Conservation (phyloP, 1,140 invertebrate genomes). For the Hormaphis cornu region DNA sequence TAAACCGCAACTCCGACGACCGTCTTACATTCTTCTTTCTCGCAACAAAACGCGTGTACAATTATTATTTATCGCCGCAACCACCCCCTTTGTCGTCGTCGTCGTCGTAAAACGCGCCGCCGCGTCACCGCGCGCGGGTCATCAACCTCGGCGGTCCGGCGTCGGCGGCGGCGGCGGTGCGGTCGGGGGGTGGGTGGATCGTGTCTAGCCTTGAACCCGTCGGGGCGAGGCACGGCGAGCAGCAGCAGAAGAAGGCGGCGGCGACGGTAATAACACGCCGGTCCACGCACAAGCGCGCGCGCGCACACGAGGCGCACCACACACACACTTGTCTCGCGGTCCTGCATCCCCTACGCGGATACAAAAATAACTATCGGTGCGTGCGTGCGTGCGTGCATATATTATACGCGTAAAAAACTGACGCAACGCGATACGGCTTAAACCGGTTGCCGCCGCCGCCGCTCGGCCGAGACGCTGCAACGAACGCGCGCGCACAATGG, state of each 20-base stretch:
- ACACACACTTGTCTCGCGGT: background rate
- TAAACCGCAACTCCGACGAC: too few species aligned
- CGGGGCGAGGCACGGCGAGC: background rate
- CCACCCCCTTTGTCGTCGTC: background rate
- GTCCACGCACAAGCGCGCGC: background rate
- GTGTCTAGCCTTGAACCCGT: constrained; percentile 25
- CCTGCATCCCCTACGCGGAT: constrained; percentile 1
- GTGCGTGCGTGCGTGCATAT: background rate
- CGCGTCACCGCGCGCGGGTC: background rate
- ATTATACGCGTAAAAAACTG: constrained; percentile 8
- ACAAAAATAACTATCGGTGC: background rate
- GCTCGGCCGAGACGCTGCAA: too few species aligned
- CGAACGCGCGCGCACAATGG: too few species aligned
- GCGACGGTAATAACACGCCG: background rate
- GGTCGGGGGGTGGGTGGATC: background rate
- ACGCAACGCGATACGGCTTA: constrained; percentile 28
- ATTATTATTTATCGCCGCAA: background rate
- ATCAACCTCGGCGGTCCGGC: background rate
- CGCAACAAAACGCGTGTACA: too few species aligned
- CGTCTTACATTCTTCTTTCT: too few species aligned
- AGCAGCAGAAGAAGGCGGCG: background rate
- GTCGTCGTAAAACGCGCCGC: background rate
- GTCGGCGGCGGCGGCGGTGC: background rate
- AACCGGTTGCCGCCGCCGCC: constrained; percentile 30
- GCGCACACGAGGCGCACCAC: background rate